Conservation (phyloP, 2,888 invertebrate genomes). For the Nyleta sp. region DNA sequence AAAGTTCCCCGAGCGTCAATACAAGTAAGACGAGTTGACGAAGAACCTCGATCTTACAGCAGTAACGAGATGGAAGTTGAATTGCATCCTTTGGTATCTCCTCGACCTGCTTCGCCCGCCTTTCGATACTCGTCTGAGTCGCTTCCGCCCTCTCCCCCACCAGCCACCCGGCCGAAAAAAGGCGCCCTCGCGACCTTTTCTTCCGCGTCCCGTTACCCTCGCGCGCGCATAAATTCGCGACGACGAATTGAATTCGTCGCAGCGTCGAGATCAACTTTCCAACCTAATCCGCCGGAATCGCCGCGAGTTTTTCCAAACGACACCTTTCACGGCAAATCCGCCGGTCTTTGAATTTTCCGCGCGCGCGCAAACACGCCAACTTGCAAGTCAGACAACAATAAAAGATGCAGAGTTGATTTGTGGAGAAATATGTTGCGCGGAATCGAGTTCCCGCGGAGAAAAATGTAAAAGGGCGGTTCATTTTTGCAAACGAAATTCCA, state of each 20-base stretch:
- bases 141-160: background rate
- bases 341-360: constrained; percentile 15
- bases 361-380: background rate
- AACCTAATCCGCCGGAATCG: constrained; percentile 3
- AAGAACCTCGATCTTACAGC: constrained; percentile 60
- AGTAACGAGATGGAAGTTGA: constrained; percentile 62
- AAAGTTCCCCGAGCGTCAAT: constrained; percentile 60
- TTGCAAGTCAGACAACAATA: constrained; percentile 13
- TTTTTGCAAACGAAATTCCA: background rate
- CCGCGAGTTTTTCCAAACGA: constrained; percentile 6
- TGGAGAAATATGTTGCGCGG: constrained; percentile 8
- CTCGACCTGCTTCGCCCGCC: constrained; percentile 46
- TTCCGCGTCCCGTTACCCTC: constrained; percentile 8
- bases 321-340: constrained; percentile 1
- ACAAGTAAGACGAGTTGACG: constrained; percentile 62
- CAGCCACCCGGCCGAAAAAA: background rate
- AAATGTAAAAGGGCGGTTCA: constrained; percentile 12
- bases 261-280: constrained; percentile 8
- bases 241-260: constrained; percentile 21
- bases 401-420: constrained; percentile 19
- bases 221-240: constrained; percentile 8
- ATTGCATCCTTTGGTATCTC: constrained; percentile 60
- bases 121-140: constrained; percentile 46
- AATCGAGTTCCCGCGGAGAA: background rate
- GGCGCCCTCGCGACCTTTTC: constrained; percentile 1